These are phyloP conservation scores for Alviniconcha marisindica DNA, from an alignment of 1,140 invertebrate species.

Conservation along the genomic window DNA sequence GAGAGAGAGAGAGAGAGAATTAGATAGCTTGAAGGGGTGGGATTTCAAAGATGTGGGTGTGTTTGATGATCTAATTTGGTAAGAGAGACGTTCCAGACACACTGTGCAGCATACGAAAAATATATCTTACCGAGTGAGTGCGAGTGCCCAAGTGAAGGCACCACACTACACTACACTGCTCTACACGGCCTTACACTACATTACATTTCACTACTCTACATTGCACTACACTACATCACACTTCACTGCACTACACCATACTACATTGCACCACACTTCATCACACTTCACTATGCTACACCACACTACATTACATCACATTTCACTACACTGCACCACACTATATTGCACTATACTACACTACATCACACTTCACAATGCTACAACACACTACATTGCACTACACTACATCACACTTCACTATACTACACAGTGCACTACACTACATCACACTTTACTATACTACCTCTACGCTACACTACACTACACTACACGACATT, in stretches of 20 bases:
- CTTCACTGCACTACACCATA: not conserved
- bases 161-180: too few species aligned
- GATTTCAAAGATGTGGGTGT: too few species aligned
- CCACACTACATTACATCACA: not conserved
- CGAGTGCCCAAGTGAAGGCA: too few species aligned
- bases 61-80: too few species aligned
- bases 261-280: not conserved
- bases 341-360: not conserved
- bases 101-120: too few species aligned
- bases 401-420: not conserved
- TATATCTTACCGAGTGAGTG: too few species aligned
- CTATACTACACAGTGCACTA: constrained; percentile 6
- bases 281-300: constrained; percentile 11
- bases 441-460: constrained; percentile 9
- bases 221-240: constrained; percentile 17
- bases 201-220: constrained; percentile 15
- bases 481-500: not conserved
- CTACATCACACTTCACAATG: constrained; percentile 10
- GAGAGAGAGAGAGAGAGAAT: too few species aligned
- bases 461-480: constrained; percentile 2
- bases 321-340: constrained; percentile 4
- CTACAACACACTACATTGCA: not conserved
- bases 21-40: too few species aligned
- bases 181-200: constrained; percentile 11
- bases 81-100: too few species aligned